Evolutionary conservation across 2,797 vertebrate species (phyloP), one percentile per base, ranked within the genome.

Genomic region (Triplophysa bombifrons): DNA sequence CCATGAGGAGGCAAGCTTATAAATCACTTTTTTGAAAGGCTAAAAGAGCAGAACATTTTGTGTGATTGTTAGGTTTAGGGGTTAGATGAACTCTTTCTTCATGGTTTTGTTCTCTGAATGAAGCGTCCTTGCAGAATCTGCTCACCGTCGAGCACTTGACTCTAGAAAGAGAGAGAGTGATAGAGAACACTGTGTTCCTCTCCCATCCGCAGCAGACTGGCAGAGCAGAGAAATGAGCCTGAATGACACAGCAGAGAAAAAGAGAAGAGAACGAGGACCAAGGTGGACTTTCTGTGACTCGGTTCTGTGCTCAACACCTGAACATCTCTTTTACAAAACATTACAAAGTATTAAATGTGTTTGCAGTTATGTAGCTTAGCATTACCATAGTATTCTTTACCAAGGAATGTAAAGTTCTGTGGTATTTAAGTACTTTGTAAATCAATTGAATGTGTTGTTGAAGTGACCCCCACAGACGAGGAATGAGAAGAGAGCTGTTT

Each of bases 151-250:
- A 66, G 74, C 19, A 80, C 56, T 53, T 74, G n/a, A 74, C 8
- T 64, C 13, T 48, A 65, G 41, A 50, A 74, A 48, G 46, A 72
- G 85, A 83, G 46, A 58, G 64, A 56, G 20, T 30, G 74, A 38
- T 65, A 44, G 22, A 72, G 85, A 83, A 84, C 78, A 83, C 70
- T 3, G 25, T 83, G 85, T 81, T 83, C 74, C 38, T 72, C 64
- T 72, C 9, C 5, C 12, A 46, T 72, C 48, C 63, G 48, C 44
- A 71, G 63, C 25, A 27, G 25, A 27, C 25, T 27, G 25, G 25
- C 25, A 27, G 25, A 27, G 2, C 25, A 27, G 25, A 27, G 25
- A 27, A 27, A 27, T 27, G 25, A 27, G 2, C 0, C 25, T 27
- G 25, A 27, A 27, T 65, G 27, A 55, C 25, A 67, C 66, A 16